phyloP scores from a whole-genome alignment of 2,888 invertebrate species.

The Selenia dentaria region DNA sequence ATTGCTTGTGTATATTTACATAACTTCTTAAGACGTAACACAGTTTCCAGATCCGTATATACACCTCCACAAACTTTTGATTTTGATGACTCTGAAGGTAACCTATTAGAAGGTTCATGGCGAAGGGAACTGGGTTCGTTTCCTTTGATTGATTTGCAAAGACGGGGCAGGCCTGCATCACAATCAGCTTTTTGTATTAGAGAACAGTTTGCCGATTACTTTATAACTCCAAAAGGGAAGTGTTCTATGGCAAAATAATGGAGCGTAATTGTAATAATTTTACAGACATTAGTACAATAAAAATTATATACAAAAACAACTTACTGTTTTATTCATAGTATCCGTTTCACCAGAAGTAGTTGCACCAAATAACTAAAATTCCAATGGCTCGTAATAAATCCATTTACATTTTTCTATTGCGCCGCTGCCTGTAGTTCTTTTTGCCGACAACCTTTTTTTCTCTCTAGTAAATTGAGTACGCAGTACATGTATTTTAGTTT shows the following conservation, averaged over 20 bases:
- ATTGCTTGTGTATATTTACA: too few relatives aligned
- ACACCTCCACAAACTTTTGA: conserved; percentile 17
- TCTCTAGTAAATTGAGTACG: conserved; percentile 29
- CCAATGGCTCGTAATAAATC: conserved; percentile 28
- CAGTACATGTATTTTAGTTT: conserved; percentile 31
- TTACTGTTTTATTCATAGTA: conserved; percentile 9
- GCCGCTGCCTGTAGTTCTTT: conserved; percentile 28
- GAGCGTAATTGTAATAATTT: conserved; percentile 29
- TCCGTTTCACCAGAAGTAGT: conserved; percentile 19
- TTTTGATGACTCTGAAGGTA: conserved; percentile 29
- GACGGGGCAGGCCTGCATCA: conserved; percentile 30
- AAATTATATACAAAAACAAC: conserved; percentile 24
- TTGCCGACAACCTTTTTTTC: conserved; percentile 19
- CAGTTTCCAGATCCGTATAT: too few relatives aligned
- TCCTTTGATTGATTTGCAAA: conserved; percentile 28
- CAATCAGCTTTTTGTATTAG: conserved; percentile 33
- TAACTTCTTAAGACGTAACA: too few relatives aligned
- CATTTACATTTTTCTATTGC: conserved; percentile 29
- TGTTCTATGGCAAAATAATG: conserved; percentile 33
- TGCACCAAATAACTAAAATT: conserved; percentile 29
- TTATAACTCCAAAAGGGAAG: conserved; percentile 32
- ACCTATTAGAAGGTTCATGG: conserved; percentile 30
- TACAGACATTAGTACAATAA: conserved; percentile 29
- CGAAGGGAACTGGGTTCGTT: conserved; percentile 27
- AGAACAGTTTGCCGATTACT: conserved; percentile 35